Percentiles rank a stretch among this genome's conserved stretches.
Conservation (phyloP, 1,140 invertebrate genomes). For the Oncopeltus fasciatus region DNA sequence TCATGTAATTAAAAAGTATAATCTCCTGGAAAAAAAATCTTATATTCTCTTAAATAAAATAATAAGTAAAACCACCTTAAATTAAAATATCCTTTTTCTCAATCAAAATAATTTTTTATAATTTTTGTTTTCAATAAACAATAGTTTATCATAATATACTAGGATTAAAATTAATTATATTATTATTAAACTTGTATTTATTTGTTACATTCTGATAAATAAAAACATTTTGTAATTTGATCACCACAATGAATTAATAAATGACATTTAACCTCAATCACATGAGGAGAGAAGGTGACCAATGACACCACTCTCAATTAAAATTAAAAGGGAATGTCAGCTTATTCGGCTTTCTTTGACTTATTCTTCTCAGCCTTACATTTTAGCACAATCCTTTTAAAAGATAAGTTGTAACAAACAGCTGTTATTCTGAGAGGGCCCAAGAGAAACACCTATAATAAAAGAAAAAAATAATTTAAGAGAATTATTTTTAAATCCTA, state of each 20-base stretch:
- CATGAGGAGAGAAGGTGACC: no score
- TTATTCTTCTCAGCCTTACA: slow-evolving; percentile 28
- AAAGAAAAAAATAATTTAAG: slow-evolving; percentile 7
- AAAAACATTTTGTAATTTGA: background rate
- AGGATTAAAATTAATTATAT: background rate
- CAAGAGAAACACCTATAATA: slow-evolving; percentile 37
- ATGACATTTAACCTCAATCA: no score
- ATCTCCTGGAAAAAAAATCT: no score
- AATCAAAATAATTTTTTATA: no score
- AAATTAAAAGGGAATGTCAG: background rate
- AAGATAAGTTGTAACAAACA: slow-evolving; percentile 37
- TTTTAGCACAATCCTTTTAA: slow-evolving; percentile 40
- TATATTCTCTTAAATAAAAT: no score
- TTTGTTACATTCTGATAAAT: background rate
- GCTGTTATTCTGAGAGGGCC: slow-evolving; percentile 43
- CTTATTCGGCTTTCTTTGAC: slow-evolving; percentile 3
- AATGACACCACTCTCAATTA: no score
- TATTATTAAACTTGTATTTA: background rate
- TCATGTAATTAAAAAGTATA: no score
- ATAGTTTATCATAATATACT: background rate
- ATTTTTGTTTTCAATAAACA: no score
- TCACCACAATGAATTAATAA: no score
- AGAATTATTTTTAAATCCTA: slow-evolving; percentile 2
- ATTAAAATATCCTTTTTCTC: no score
- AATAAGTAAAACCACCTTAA: no score